Percentiles rank a stretch among this genome's conserved stretches.
Evolutionary conservation across 2,113 vertebrate species (phyloP).

Genomic region (Nesogale talazaci): DNA sequence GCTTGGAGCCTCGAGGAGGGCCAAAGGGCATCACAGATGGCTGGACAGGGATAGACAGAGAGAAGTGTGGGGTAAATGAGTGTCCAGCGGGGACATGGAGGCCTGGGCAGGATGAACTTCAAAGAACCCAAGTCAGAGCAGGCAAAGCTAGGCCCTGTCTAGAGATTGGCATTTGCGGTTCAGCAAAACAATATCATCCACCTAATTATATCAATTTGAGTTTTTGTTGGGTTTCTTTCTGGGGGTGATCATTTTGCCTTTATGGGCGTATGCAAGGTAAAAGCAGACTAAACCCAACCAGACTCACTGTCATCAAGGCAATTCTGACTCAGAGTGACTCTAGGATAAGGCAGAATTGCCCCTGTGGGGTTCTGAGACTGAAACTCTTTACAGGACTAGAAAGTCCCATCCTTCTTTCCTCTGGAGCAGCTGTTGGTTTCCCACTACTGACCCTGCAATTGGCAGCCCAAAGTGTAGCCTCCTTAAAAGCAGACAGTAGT

Average conservation of each 20-base stretch:
- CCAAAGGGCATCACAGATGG: not conserved
- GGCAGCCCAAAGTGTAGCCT: no score
- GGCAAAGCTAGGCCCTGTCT: not conserved
- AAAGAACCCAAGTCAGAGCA: not conserved
- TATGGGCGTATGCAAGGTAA: not conserved
- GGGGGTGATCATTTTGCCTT: not conserved
- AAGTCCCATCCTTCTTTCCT: no score
- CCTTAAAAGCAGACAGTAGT: no score
- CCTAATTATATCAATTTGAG: not conserved
- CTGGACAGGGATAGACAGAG: not conserved
- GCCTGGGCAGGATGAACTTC: not conserved
- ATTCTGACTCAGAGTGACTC: no score
- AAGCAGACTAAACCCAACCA: not conserved
- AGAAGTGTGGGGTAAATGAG: not conserved
- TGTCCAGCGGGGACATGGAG: not conserved
- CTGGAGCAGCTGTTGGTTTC: no score
- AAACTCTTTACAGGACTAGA: no score
- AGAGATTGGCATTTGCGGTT: not conserved
- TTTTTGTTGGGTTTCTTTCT: not conserved
- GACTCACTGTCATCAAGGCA: no score
- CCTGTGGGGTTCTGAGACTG: no score
- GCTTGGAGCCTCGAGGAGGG: not conserved
- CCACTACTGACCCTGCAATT: no score
- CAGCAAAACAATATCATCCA: not conserved
- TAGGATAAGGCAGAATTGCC: no score